Percentiles rank a stretch among this genome's conserved stretches.
phyloP scores from a whole-genome alignment of 2,888 invertebrate species.

The Heliconius erato region DNA sequence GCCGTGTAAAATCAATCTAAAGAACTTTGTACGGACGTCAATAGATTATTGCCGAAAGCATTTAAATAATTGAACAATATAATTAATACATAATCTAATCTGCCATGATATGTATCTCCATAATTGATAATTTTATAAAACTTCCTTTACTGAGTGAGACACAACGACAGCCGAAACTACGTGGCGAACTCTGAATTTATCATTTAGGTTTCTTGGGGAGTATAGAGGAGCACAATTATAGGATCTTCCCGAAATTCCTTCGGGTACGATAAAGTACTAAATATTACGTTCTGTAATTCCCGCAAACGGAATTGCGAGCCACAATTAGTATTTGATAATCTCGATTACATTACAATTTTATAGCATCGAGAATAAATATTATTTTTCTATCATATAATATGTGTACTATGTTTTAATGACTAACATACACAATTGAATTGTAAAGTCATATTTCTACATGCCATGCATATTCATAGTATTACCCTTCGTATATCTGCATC shows the following conservation, averaged over 20 bases:
- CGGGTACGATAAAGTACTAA: neutral
- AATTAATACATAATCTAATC: neutral
- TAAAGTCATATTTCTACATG: slow-evolving; percentile 23
- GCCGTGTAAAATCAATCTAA: slow-evolving; percentile 38
- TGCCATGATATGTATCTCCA: slow-evolving; percentile 12
- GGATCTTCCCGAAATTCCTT: neutral
- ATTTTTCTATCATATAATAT: too few species aligned
- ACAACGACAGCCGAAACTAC: neutral
- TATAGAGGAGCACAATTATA: neutral
- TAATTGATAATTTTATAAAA: slow-evolving; percentile 22
- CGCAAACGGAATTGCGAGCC: neutral
- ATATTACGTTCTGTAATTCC: neutral
- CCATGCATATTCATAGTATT: slow-evolving; percentile 24
- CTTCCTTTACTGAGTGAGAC: neutral
- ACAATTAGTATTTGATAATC: too few species aligned
- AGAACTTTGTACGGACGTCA: slow-evolving; percentile 36
- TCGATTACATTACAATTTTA: too few species aligned
- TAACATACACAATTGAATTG: slow-evolving; percentile 6
- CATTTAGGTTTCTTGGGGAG: neutral
- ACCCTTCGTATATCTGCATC: neutral
- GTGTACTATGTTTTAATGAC: slow-evolving; percentile 13
- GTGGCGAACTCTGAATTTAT: neutral
- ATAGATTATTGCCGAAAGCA: slow-evolving; percentile 6
- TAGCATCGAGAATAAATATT: too few species aligned
- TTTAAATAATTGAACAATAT: neutral